Base-by-base conservation (phyloP, 2,113 vertebrate genomes). In the Daubentonia madagascariensis region DNA sequence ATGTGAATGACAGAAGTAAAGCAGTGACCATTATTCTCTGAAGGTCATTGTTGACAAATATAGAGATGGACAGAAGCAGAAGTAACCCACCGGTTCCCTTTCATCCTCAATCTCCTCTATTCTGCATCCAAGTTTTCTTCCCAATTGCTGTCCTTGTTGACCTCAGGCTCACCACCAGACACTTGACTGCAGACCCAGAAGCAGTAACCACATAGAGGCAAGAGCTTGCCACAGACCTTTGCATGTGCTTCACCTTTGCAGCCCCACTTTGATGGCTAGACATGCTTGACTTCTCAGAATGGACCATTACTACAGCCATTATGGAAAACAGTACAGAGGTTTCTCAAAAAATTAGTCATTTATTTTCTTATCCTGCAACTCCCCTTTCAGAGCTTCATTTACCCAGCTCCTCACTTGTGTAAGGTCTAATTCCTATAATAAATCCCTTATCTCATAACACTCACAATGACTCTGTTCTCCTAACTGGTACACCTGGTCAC, bases 1-100 rank as follows among this genome's bases (percentile, higher is more conserved):
- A 91, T 91, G 85, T 93, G 25, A 91, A 97, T 87, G 50, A 61
- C 54, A 57, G 43, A 78, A 68, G 17, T 57, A 95, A 95, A 96
- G 17, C 54, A 94, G 35, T 57, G 35, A 63, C 32, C 28, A 80
- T 23, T 40, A 73, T 28, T 52, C 22, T 70, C 75, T 63, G 18
- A n/a, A 45, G 20, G 22, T 88, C 40, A 72, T 57, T 73, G 35
- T 37, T 48, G 12, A 92, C 12, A 92, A 48, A 37, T 25, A 83
- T 3, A 37, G 52, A 89, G 68, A 91, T 6, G 4, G 25, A 45
- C 1, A 73, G 30, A 85, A 22, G 23, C 20, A 72, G 48, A 91
- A 32, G 32, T 61, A 89, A 89, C 4, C 1, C 70, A n/a, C 10
- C 59, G 35, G 3, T 78, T 87, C 35, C n/a, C 61, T 30, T 61